A percentile compares a stretch with the other conserved stretches of the same genome.
Conservation (phyloP, 2,888 invertebrate genomes). For the Adineta ricciae region DNA sequence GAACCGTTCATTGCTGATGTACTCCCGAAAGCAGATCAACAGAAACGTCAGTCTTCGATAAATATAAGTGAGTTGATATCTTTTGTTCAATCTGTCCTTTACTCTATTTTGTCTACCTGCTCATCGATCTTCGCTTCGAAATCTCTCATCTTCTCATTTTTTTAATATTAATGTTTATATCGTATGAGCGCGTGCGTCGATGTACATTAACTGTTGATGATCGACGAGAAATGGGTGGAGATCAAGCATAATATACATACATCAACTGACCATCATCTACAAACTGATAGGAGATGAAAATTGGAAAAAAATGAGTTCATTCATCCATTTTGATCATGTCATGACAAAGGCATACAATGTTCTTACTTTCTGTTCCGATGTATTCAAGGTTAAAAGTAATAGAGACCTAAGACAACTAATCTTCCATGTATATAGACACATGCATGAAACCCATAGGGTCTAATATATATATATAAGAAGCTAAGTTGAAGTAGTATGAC, state of each 20-base stretch:
- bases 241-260: not conserved
- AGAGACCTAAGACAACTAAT: not conserved
- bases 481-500: not conserved
- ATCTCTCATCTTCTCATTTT: not conserved
- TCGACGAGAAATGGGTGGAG: not conserved
- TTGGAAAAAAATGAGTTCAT: not conserved
- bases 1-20: not conserved
- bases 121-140: not conserved
- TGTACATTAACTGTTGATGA: not conserved
- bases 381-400: not conserved
- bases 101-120: not conserved
- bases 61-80: not conserved
- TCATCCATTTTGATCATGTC: constrained; percentile 4
- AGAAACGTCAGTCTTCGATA: not conserved
- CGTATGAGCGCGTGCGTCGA: not conserved
- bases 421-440: not conserved
- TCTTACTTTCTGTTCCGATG: not conserved
- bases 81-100: not conserved
- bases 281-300: not conserved
- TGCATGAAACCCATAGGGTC: not conserved
- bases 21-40: not conserved
- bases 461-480: not conserved
- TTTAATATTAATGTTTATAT: not conserved
- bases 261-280: not conserved
- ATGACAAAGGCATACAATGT: not conserved